Conservation (phyloP, 2,888 invertebrate genomes). For the Drosophila neonasuta region DNA sequence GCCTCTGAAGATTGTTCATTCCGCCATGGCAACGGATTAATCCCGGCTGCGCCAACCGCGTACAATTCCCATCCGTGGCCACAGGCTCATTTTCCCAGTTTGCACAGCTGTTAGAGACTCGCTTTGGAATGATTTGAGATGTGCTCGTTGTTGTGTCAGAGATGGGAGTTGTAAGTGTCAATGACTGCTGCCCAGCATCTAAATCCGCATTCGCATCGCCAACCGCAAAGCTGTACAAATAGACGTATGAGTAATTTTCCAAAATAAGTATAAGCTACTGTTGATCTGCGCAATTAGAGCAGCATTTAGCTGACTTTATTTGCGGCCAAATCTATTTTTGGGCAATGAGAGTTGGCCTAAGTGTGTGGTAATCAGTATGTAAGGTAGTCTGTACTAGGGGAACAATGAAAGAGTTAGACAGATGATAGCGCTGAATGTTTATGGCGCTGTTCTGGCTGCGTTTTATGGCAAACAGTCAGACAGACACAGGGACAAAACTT, state of each 20-base stretch:
- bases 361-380: conserved; percentile 31
- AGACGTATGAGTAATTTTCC: conserved; percentile 16
- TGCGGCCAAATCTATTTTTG: conserved; percentile 29
- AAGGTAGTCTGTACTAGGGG: not conserved
- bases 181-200: conserved; percentile 4
- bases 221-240: conserved; percentile 15
- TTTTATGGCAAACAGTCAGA: not conserved
- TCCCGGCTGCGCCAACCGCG: conserved; percentile 64
- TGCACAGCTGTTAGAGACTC: conserved; percentile 52
- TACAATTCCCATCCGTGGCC: conserved; percentile 76
- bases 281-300: conserved; percentile 34
- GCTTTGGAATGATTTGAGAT: not conserved
- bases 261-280: conserved; percentile 5
- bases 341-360: not conserved
- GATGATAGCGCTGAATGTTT: conserved; percentile 5
- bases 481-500: not conserved
- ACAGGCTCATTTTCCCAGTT: conserved; percentile 77
- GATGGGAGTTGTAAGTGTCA: not conserved
- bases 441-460: conserved; percentile 14
- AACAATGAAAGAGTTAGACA: not conserved
- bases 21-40: conserved; percentile 78
- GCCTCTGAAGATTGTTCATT: conserved; percentile 73
- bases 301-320: not conserved
- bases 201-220: not conserved
- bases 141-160: not conserved